A percentile compares a stretch with the other conserved stretches of the same genome.
phyloP scores from a whole-genome alignment of 1,140 invertebrate genomes.

The Pogonomyrmex barbatus region DNA sequence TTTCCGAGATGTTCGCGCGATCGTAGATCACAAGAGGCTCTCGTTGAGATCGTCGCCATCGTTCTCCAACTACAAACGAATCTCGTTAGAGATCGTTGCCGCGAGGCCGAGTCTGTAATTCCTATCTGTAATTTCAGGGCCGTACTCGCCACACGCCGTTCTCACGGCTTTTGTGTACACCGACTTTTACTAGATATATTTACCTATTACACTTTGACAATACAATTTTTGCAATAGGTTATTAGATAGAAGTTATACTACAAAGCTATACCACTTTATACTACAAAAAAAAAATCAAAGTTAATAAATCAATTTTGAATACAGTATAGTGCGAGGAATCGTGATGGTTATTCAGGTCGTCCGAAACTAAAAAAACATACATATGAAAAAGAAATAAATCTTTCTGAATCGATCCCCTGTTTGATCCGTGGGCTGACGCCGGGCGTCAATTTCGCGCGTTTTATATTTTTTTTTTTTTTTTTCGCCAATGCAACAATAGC shows the following conservation, averaged over 20 bases:
- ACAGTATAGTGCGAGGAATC: neutral
- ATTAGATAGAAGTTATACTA: neutral
- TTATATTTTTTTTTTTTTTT: conserved; percentile 46
- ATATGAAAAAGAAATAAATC: conserved; percentile 38
- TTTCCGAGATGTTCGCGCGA: conserved; percentile 42
- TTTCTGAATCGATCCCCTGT: conserved; percentile 30
- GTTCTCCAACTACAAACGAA: conserved; percentile 65
- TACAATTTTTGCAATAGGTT: neutral
- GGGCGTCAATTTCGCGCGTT: conserved; percentile 44
- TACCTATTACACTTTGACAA: neutral
- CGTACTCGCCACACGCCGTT: conserved; percentile 25
- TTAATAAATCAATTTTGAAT: neutral
- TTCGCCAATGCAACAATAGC: conserved; percentile 36
- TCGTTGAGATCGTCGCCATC: conserved; percentile 63
- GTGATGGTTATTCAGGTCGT: neutral
- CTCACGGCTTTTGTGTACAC: neutral
- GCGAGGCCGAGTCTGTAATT: conserved; percentile 67
- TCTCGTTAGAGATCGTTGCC: conserved; percentile 74
- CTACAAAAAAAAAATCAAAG: neutral
- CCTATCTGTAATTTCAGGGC: conserved; percentile 59
- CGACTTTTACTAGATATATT: neutral
- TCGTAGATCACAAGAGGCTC: conserved; percentile 58
- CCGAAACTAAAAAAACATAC: neutral
- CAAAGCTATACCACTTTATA: neutral
- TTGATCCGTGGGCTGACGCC: conserved; percentile 2